Evolutionary conservation across 1,140 invertebrate genomes (phyloP).

Genomic region (Portunus trituberculatus): DNA sequence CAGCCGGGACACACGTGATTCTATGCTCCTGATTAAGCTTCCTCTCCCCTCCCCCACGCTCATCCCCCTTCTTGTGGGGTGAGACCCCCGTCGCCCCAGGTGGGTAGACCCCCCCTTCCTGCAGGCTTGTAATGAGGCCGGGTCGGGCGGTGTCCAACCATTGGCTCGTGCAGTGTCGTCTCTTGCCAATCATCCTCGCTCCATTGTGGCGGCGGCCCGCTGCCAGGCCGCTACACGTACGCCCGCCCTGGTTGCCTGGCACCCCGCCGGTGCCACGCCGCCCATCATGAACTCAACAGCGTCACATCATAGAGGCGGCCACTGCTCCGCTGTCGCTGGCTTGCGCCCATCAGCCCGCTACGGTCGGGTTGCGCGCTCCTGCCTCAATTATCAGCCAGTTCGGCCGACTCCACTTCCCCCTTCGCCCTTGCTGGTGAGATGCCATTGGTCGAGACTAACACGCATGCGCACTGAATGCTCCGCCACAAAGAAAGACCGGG

Average conservation of each 20-base stretch:
- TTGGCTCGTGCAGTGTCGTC: slow-evolving; percentile 72
- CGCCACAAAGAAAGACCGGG: slow-evolving; percentile 66
- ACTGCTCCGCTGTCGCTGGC: neutral
- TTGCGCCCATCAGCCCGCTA: slow-evolving; percentile 49
- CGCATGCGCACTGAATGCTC: slow-evolving; percentile 51
- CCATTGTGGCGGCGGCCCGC: slow-evolving; percentile 65
- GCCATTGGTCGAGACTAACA: slow-evolving; percentile 42
- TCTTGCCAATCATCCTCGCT: slow-evolving; percentile 74
- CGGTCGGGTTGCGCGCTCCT: slow-evolving; percentile 58
- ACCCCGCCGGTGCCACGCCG: neutral
- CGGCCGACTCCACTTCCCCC: slow-evolving; percentile 67
- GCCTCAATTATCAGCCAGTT: slow-evolving; percentile 67
- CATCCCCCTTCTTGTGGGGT: neutral
- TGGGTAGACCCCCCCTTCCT: slow-evolving; percentile 33
- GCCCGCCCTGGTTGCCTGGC: slow-evolving; percentile 46
- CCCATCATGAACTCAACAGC: neutral
- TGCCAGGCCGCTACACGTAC: slow-evolving; percentile 59
- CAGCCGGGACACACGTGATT: neutral
- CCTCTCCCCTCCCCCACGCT: neutral
- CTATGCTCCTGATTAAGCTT: neutral
- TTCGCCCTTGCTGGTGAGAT: slow-evolving; percentile 24
- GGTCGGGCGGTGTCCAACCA: slow-evolving; percentile 67
- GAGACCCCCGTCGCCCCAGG: neutral
- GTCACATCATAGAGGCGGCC: neutral
- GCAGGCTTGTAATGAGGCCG: slow-evolving; percentile 63